phyloP scores from a whole-genome alignment of 2,113 vertebrate genomes.

The Hydropotes inermis region DNA sequence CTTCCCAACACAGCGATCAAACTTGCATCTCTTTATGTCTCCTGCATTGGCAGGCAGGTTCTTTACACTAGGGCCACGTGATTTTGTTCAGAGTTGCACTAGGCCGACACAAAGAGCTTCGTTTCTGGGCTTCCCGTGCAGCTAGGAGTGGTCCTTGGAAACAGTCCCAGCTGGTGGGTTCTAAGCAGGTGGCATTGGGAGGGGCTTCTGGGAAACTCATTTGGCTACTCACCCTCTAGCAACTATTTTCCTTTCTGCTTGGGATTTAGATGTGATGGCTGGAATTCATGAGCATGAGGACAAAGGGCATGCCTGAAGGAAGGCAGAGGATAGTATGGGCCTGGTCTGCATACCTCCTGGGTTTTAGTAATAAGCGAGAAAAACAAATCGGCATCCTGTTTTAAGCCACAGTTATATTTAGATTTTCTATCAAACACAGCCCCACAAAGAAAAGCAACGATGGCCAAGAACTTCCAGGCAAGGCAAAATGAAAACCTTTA shows the following conservation, averaged over 20 bases:
- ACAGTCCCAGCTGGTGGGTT: not conserved
- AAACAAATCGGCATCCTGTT: not conserved
- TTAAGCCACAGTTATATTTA: not conserved
- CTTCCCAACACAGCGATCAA: fast-evolving
- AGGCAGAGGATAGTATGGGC: not conserved
- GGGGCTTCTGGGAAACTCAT: not conserved
- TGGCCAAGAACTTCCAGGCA: not conserved
- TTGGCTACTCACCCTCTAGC: not conserved
- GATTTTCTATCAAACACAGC: not conserved
- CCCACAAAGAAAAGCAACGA: not conserved
- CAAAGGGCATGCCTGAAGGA: not conserved
- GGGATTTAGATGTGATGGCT: not conserved
- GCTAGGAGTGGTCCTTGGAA: no score
- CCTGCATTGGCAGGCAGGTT: not conserved
- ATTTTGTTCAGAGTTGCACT: not conserved
- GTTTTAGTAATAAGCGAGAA: not conserved
- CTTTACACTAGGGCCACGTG: fast-evolving
- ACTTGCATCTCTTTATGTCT: not conserved
- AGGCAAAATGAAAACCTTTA: not conserved
- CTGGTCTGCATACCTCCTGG: not conserved
- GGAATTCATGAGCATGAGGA: not conserved
- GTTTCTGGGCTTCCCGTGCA: not conserved
- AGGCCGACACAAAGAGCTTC: not conserved
- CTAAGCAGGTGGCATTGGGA: not conserved
- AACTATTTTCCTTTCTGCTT: not conserved